phyloP scores from a whole-genome alignment of 2,888 invertebrate species.

The Lypha dubia region DNA sequence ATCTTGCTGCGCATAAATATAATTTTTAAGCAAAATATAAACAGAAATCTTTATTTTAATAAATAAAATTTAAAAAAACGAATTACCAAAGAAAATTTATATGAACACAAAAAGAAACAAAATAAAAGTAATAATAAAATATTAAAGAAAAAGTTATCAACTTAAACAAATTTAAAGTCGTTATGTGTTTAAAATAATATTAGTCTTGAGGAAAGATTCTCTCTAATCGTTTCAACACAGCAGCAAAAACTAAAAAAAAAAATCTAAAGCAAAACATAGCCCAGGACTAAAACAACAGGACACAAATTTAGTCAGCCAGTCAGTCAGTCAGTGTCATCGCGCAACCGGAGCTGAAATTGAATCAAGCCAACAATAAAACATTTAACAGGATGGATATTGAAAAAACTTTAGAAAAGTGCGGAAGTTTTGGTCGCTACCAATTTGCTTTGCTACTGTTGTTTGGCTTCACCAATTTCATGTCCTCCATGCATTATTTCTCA shows the following conservation, averaged over 20 bases:
- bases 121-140: not conserved
- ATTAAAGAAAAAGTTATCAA: not conserved
- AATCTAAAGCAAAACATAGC: not conserved
- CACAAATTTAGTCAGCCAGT: not conserved
- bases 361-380: not conserved
- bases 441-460: conserved; percentile 84
- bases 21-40: not conserved
- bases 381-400: conserved; percentile 84
- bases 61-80: not conserved
- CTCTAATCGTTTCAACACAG: not conserved
- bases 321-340: no score
- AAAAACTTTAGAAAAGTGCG: conserved; percentile 84
- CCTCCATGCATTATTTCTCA: conserved; percentile 85
- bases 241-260: not conserved
- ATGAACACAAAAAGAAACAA: no score
- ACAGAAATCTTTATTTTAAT: not conserved
- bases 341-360: no score
- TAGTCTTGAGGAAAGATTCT: not conserved
- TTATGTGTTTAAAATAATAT: not conserved
- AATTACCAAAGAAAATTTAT: not conserved
- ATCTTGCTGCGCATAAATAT: not conserved
- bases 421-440: conserved; percentile 85
- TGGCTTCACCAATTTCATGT: conserved; percentile 84
- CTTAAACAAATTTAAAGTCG: not conserved
- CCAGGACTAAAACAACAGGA: no score